Evolutionary conservation across 2,888 invertebrate species (phyloP).

Genomic region (Agrypnus murinus): DNA sequence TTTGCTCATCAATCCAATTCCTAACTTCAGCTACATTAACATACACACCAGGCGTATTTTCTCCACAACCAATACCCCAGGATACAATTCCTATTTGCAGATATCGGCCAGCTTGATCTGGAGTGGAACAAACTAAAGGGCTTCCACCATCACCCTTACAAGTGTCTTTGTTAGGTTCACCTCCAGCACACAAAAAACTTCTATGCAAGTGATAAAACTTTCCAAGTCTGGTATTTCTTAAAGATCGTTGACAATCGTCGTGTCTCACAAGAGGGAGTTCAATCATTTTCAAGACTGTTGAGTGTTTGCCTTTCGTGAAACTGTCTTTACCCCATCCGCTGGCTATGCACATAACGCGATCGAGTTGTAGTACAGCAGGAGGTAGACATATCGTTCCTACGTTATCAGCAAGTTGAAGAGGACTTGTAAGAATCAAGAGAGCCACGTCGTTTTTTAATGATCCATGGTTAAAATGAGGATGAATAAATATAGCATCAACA

Average conservation of each 20-base stretch:
- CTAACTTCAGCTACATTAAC: constrained; percentile 69
- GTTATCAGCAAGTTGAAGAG: constrained; percentile 77
- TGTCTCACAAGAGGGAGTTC: constrained; percentile 78
- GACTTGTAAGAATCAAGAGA: constrained; percentile 76
- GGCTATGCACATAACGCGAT: constrained; percentile 75
- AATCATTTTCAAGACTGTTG: constrained; percentile 76
- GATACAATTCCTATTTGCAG: constrained; percentile 74
- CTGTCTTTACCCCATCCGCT: constrained; percentile 80
- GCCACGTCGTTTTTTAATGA: constrained; percentile 83
- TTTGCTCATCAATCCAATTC: constrained; percentile 68
- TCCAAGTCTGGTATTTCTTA: constrained; percentile 81
- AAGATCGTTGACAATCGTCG: constrained; percentile 67
- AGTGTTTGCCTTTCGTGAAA: constrained; percentile 66
- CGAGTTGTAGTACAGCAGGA: constrained; percentile 68
- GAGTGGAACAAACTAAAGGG: constrained; percentile 82
- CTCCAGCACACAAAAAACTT: constrained; percentile 86
- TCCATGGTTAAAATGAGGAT: constrained; percentile 76
- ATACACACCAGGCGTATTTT: constrained; percentile 72
- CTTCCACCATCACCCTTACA: constrained; percentile 86
- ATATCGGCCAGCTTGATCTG: constrained; percentile 69
- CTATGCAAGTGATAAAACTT: constrained; percentile 77
- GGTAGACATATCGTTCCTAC: constrained; percentile 80
- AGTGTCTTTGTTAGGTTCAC: constrained; percentile 80
- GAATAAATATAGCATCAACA: constrained; percentile 70
- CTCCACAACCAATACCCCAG: constrained; percentile 73